Conservation (phyloP, 2,797 vertebrate species). For the Hapalemur alaotrensis region DNA sequence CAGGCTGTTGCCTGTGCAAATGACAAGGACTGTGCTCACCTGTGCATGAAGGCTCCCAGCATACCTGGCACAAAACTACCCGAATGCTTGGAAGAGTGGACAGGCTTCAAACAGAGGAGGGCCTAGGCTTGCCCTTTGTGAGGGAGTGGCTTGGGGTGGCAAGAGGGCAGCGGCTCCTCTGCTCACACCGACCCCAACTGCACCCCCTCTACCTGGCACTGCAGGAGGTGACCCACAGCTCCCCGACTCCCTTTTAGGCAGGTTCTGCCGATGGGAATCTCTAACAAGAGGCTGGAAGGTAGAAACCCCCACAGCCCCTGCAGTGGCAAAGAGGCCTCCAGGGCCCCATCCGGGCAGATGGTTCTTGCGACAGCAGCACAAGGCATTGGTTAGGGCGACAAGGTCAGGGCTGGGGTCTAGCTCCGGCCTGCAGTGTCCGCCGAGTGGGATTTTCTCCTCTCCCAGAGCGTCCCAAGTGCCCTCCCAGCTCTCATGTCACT, state of each 20-base stretch:
- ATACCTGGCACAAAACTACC: no score
- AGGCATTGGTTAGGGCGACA: rapidly evolving
- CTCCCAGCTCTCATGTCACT: rapidly evolving
- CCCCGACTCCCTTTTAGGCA: rapidly evolving
- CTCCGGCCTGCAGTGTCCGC: background rate
- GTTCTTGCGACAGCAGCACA: rapidly evolving
- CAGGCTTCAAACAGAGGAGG: no score
- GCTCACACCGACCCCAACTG: no score
- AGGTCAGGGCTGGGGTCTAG: background rate
- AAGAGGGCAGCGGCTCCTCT: background rate
- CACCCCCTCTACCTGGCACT: no score
- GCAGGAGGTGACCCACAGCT: background rate
- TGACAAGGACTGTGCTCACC: background rate
- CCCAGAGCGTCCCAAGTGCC: background rate
- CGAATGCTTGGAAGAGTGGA: rapidly evolving
- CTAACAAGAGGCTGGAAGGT: background rate
- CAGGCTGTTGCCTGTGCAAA: background rate
- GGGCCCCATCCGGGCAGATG: background rate
- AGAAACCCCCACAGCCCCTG: no score
- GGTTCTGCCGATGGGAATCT: background rate
- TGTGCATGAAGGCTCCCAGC: rapidly evolving
- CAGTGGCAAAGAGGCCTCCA: background rate
- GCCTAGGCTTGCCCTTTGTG: background rate
- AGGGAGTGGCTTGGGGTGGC: background rate
- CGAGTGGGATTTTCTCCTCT: background rate